A percentile compares a stretch with the other conserved stretches of the same genome.
These are phyloP conservation scores for Elymnias hypermnestra DNA, from an alignment of 1,140 invertebrate species.

Conservation along the genomic window DNA sequence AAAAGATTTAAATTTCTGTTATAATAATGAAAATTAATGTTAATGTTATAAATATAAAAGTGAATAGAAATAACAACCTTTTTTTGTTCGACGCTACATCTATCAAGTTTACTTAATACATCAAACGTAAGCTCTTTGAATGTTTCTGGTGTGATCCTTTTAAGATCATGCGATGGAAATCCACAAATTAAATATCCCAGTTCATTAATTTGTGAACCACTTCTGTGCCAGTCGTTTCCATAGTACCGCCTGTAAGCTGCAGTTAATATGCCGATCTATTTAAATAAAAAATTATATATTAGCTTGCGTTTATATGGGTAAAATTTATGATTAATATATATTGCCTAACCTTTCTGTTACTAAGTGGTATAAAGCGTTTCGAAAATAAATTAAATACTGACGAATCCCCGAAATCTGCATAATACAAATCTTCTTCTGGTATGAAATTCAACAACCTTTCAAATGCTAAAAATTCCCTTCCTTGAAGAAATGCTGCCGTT, in stretches of 20 bases:
- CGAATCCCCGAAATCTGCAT: conserved; percentile 55
- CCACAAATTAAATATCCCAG: conserved; percentile 58
- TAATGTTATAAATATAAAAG: too few species aligned
- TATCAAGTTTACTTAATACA: conserved; percentile 40
- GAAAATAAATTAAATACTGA: conserved; percentile 56
- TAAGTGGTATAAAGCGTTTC: conserved; percentile 33
- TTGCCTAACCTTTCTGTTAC: conserved; percentile 49
- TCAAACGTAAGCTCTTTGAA: conserved; percentile 48
- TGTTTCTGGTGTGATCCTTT: conserved; percentile 39
- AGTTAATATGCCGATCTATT: conserved; percentile 53
- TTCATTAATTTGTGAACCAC: conserved; percentile 47
- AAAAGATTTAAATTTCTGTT: too few species aligned
- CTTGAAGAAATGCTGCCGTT: conserved; percentile 59
- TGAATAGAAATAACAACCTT: conserved; percentile 34
- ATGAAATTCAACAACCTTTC: conserved; percentile 47
- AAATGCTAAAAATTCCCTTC: conserved; percentile 53
- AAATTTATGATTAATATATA: too few species aligned
- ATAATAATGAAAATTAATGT: too few species aligned
- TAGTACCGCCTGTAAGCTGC: conserved; percentile 55
- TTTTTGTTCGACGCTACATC: conserved; percentile 45
- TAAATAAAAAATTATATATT: too few species aligned
- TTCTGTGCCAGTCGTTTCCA: conserved; percentile 44
- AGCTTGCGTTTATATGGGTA: too few species aligned
- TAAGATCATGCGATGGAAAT: conserved; percentile 44
- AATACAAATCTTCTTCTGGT: conserved; percentile 65